phyloP scores from a whole-genome alignment of 1,140 invertebrate genomes.

The Drosophila lowei region DNA sequence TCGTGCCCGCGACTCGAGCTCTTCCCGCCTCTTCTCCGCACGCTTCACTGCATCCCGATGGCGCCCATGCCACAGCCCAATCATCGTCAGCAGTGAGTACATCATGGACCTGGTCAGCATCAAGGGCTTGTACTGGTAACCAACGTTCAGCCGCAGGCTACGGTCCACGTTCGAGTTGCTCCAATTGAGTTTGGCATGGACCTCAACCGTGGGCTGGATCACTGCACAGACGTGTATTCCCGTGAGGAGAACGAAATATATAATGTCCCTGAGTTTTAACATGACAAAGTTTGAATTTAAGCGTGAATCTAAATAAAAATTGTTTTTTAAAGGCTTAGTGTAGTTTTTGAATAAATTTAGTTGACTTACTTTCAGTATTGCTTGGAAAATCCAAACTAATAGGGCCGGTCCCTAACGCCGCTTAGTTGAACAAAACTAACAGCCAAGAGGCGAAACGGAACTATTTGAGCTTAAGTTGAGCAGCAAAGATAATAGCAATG shows the following conservation, averaged over 20 bases:
- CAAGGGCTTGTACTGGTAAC: slow-evolving; percentile 48
- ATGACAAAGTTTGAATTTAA: slow-evolving; percentile 21
- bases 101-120: slow-evolving; percentile 45
- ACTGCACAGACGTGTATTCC: slow-evolving; percentile 39
- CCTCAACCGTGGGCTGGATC: slow-evolving; percentile 44
- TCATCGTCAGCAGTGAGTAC: slow-evolving; percentile 35
- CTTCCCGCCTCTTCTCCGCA: neutral
- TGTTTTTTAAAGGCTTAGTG: too few relatives aligned
- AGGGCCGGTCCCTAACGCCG: too few relatives aligned
- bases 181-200: slow-evolving; percentile 37
- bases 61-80: slow-evolving; percentile 44
- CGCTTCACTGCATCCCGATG: slow-evolving; percentile 1
- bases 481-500: slow-evolving; percentile 36
- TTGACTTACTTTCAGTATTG: too few relatives aligned
- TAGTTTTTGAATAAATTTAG: too few relatives aligned
- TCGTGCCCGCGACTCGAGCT: neutral
- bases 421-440: too few relatives aligned
- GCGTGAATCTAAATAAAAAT: neutral
- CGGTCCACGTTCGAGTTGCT: slow-evolving; percentile 24
- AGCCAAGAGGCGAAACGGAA: slow-evolving; percentile 38
- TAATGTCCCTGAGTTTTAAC: slow-evolving; percentile 38
- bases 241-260: slow-evolving; percentile 33
- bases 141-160: slow-evolving; percentile 35
- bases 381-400: too few relatives aligned
- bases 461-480: slow-evolving; percentile 45